phyloP scores from a whole-genome alignment of 2,113 vertebrate species.

The Silurus glanis region DNA sequence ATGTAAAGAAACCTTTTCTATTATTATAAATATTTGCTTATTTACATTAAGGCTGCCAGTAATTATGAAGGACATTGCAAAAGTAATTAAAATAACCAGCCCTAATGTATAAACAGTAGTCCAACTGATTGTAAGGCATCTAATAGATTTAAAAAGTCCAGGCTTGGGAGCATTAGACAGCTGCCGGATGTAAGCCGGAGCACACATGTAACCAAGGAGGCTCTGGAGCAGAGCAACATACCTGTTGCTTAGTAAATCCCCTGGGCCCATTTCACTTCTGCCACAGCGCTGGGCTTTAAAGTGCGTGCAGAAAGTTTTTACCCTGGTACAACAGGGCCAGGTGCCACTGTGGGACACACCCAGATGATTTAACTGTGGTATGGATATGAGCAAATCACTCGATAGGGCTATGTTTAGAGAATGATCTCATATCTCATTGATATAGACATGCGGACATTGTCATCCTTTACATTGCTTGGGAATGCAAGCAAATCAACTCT shows the following conservation, averaged over 20 bases:
- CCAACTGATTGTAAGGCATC: background rate
- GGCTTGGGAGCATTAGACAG: background rate
- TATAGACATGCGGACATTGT: background rate
- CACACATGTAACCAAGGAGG: background rate
- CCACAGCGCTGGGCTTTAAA: background rate
- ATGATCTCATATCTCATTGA: conserved; percentile 8
- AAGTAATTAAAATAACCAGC: background rate
- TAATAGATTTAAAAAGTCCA: background rate
- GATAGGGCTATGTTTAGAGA: conserved; percentile 14
- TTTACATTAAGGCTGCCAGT: background rate
- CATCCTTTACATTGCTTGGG: background rate
- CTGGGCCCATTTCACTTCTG: background rate
- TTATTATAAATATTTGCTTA: background rate
- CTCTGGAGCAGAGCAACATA: background rate
- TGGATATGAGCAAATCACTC: background rate
- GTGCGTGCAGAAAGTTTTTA: background rate
- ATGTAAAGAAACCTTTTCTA: background rate
- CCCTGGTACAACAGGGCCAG: background rate
- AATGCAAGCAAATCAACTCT: background rate
- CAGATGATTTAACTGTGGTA: conserved; percentile 40
- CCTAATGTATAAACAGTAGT: background rate
- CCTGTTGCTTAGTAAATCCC: conserved; percentile 22
- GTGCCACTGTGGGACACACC: conserved; percentile 12
- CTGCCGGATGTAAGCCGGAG: background rate
- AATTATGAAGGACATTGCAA: background rate